Evolutionary conservation across 2,797 vertebrate species (phyloP).

Genomic region (Huso huso): DNA sequence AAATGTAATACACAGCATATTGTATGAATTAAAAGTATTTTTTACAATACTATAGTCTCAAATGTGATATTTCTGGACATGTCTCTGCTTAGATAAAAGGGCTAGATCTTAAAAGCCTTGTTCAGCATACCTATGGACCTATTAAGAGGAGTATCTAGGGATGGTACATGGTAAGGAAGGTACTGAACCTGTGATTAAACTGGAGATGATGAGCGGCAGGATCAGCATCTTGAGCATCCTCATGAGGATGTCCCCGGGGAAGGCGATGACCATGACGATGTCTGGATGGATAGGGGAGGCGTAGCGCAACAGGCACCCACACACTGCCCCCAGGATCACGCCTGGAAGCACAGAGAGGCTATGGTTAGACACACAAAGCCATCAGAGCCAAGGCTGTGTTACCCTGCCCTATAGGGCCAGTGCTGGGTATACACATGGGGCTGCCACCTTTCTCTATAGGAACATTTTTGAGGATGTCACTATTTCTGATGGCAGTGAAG

Average conservation of each 20-base stretch:
- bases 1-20: too few species aligned
- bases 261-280: constrained; percentile 90
- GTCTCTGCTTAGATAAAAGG: too few species aligned
- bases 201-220: constrained; percentile 95
- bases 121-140: too few species aligned
- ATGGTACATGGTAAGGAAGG: too few species aligned
- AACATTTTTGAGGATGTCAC: too few species aligned
- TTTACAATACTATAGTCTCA: too few species aligned
- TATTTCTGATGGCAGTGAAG: too few species aligned
- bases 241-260: constrained; percentile 97
- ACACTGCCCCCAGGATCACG: constrained; percentile 83
- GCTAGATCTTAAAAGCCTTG: too few species aligned
- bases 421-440: neutral
- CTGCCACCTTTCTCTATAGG: too few species aligned
- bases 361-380: constrained; percentile 29
- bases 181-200: constrained; percentile 90
- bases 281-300: constrained; percentile 86
- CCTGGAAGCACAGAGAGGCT: constrained; percentile 51
- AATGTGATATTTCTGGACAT: too few species aligned
- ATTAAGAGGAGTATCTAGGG: too few species aligned
- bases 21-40: too few species aligned
- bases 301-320: constrained; percentile 79
- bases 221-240: constrained; percentile 99
- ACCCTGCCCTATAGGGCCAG: constrained; percentile 12
- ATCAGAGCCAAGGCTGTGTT: constrained; percentile 24